Base-by-base conservation (phyloP, 1,140 invertebrate species). In the Coboldia fuscipes region DNA sequence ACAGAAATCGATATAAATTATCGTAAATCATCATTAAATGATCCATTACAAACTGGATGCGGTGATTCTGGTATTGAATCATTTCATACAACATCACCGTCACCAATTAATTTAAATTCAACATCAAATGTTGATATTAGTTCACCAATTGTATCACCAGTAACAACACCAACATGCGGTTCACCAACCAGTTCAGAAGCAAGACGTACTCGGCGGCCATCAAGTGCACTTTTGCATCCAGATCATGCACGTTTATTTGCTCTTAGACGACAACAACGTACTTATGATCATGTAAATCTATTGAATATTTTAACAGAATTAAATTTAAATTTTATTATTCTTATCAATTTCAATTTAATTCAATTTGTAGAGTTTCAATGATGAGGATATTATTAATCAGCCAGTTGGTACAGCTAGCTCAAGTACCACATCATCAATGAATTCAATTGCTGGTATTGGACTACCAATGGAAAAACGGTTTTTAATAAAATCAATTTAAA, bases 1-100 rank as follows among this genome's bases (percentile, higher is more conserved):
- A 7, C 5, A 14, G 24, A 40, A 36, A 51, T 44, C 15, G 23
- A 20, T 5, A 23, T 19, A 16, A 45, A 52, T 7, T 42, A 50
- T 8, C 45, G 52, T 28, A 49, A 42, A 30, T 55, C 52, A 14
- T 41, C 53, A 7, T 54, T 45, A 46, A 53, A 47, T 49, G 52
- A 55, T 50, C 54, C 51, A 20, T 38, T 54, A 41, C 51, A 55
- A 32, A 48, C 49, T 9, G 51, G 51, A 9, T n/a, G n/a, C n/a
- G 28, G 35, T 30, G 66, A 70, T 41, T 68, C 65, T 1, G 72
- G 72, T 29, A 76, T 75, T 43, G 71, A 75, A 33, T 75, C 72
- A n/a, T 65, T 69, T 32, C 47, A 74, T 64, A 68, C 68, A 24
- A n/a, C n/a, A n/a, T 72, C 69, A 20, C 70, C 70, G 10, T 68